These are phyloP conservation scores for Iguana delicatissima DNA, from an alignment of 2,797 vertebrate species.

Conservation along the genomic window DNA sequence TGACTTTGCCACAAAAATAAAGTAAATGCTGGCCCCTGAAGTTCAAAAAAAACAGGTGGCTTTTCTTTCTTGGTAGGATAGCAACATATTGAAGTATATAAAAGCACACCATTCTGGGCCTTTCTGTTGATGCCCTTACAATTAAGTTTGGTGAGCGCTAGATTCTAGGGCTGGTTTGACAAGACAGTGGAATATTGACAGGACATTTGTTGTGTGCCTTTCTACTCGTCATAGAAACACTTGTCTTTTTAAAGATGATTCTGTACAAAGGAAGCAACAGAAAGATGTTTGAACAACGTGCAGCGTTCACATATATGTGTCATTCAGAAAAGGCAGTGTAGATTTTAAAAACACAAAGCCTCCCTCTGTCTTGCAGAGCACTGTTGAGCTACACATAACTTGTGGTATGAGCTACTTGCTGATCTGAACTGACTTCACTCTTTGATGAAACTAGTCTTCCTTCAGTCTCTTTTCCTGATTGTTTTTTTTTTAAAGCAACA, in stretches of 20 bases:
- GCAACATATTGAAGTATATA: not conserved
- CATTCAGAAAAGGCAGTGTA: not conserved
- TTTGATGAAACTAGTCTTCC: slow-evolving; percentile 42
- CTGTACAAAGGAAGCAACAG: slow-evolving; percentile 16
- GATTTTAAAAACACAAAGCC: not conserved
- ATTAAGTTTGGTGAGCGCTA: not conserved
- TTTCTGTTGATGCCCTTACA: not conserved
- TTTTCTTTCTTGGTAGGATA: not conserved
- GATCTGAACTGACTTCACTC: slow-evolving; percentile 20
- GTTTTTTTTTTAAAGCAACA: not conserved
- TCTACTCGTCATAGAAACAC: not conserved
- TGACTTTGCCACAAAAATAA: not conserved
- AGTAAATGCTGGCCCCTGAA: not conserved
- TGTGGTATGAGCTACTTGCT: slow-evolving; percentile 22
- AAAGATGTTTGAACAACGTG: not conserved
- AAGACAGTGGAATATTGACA: not conserved
- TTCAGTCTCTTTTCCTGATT: slow-evolving; percentile 28
- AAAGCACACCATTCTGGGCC: not conserved
- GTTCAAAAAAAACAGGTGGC: not conserved
- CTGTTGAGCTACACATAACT: slow-evolving; percentile 7
- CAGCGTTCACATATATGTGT: slow-evolving; percentile 4
- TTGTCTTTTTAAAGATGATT: not conserved
- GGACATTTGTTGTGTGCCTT: not conserved
- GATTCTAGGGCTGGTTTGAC: not conserved
- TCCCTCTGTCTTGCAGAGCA: not conserved